Percentiles rank a stretch among this genome's conserved stretches.
Conservation (phyloP, 2,888 invertebrate genomes). For the Nomada goodeniana region DNA sequence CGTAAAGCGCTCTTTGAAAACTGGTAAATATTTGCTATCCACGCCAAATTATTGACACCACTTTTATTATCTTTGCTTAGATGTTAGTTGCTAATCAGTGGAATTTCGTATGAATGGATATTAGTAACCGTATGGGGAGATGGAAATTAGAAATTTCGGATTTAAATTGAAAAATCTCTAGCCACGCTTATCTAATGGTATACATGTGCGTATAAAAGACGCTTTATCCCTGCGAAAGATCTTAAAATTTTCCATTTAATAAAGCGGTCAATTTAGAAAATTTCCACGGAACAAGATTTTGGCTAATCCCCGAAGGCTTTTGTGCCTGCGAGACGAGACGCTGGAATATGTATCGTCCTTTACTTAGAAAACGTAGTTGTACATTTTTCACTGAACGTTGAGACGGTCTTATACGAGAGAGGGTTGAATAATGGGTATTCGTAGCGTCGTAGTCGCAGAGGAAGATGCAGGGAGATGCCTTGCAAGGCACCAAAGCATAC, state of each 20-base stretch:
- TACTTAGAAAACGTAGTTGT: constrained; percentile 36
- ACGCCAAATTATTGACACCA: neutral
- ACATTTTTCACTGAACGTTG: constrained; percentile 47
- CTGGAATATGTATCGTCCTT: constrained; percentile 28
- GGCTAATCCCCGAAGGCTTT: constrained; percentile 41
- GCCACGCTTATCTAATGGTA: neutral
- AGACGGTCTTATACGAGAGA: constrained; percentile 13
- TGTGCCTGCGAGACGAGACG: neutral
- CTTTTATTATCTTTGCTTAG: neutral
- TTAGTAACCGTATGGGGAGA: too few relatives aligned
- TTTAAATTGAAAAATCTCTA: neutral
- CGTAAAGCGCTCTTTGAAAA: constrained; percentile 8
- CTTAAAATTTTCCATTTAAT: neutral
- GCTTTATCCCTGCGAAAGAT: neutral
- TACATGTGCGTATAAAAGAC: neutral
- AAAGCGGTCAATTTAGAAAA: constrained; percentile 15
- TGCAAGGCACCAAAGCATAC: constrained; percentile 41
- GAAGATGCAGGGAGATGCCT: constrained; percentile 15
- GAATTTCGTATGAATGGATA: too few relatives aligned
- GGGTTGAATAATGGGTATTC: constrained; percentile 54
- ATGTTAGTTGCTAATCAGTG: too few relatives aligned
- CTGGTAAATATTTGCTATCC: neutral
- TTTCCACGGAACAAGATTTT: constrained; percentile 44
- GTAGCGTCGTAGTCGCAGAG: constrained; percentile 25
- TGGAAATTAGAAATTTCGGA: neutral